Evolutionary conservation across 2,888 invertebrate species (phyloP).

Genomic region (Cylindroiulus punctatus): DNA sequence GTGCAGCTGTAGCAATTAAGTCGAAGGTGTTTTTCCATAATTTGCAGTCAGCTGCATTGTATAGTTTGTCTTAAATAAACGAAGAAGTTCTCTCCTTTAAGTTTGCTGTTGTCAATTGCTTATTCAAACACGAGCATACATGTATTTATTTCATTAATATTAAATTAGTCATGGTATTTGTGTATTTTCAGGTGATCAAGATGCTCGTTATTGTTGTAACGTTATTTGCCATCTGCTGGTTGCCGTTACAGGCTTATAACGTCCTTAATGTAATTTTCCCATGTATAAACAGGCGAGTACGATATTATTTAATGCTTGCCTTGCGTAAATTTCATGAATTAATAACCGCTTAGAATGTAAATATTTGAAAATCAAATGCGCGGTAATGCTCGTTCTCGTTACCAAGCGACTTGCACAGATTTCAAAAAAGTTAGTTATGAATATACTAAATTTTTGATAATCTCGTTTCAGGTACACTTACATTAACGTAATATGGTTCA

Average conservation of each 20-base stretch:
- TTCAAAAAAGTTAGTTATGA: too few relatives aligned
- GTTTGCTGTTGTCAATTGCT: too few relatives aligned
- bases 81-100: too few relatives aligned
- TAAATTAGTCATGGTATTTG: neutral
- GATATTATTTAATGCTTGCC: neutral
- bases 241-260: slow-evolving; percentile 50
- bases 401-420: too few relatives aligned
- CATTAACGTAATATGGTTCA: slow-evolving; percentile 68
- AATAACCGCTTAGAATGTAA: neutral
- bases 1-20: too few relatives aligned
- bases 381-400: too few relatives aligned
- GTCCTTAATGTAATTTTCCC: slow-evolving; percentile 54
- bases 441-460: neutral
- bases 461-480: slow-evolving; percentile 62
- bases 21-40: too few relatives aligned
- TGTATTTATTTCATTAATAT: neutral
- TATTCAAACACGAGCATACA: too few relatives aligned
- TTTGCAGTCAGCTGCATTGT: too few relatives aligned
- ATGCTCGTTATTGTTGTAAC: slow-evolving; percentile 52
- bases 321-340: neutral
- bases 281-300: slow-evolving; percentile 58
- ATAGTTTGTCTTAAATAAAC: too few relatives aligned
- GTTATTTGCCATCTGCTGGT: slow-evolving; percentile 55
- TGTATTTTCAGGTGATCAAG: slow-evolving; percentile 50
- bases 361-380: too few relatives aligned